phyloP scores from a whole-genome alignment of 2,888 invertebrate genomes.

The Dyspetes luteomarginatus region DNA sequence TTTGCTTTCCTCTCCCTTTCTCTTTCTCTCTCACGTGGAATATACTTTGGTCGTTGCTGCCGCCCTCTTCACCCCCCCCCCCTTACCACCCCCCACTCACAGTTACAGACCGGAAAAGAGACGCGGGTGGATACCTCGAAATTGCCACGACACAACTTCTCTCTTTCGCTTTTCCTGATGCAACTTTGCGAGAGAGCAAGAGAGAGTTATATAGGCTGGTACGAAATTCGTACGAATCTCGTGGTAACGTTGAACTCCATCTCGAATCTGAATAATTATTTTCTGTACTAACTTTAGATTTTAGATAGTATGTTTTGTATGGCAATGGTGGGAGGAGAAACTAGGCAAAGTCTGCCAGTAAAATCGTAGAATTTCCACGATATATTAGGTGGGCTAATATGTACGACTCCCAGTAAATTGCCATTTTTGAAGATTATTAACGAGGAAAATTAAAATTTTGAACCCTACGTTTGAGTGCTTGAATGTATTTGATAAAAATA shows the following conservation, averaged over 20 bases:
- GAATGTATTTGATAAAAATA: too few relatives aligned
- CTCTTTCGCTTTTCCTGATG: slow-evolving; percentile 53
- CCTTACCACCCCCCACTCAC: too few relatives aligned
- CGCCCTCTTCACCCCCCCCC: slow-evolving; percentile 6
- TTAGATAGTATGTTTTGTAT: slow-evolving; percentile 31
- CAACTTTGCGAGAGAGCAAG: slow-evolving; percentile 28
- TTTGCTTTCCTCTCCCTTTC: slow-evolving; percentile 47
- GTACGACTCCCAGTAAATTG: neutral
- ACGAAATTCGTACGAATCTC: slow-evolving; percentile 38
- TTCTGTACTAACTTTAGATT: slow-evolving; percentile 62
- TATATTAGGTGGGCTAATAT: slow-evolving; percentile 19
- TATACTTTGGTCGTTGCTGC: slow-evolving; percentile 38
- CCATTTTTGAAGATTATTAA: too few relatives aligned
- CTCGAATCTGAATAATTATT: slow-evolving; percentile 66
- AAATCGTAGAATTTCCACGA: slow-evolving; percentile 44
- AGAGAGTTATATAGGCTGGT: slow-evolving; percentile 9
- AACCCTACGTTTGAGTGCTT: too few relatives aligned
- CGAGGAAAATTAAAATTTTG: too few relatives aligned
- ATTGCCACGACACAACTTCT: slow-evolving; percentile 63
- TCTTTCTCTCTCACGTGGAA: slow-evolving; percentile 7
- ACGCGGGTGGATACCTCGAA: slow-evolving; percentile 65
- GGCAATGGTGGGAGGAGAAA: neutral
- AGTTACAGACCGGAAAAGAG: slow-evolving; percentile 62
- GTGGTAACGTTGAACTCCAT: slow-evolving; percentile 60
- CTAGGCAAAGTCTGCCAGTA: slow-evolving; percentile 34